Percentiles rank a stretch among this genome's conserved stretches.
phyloP scores from a whole-genome alignment of 2,113 vertebrate genomes.

The Elephantulus edwardii region DNA sequence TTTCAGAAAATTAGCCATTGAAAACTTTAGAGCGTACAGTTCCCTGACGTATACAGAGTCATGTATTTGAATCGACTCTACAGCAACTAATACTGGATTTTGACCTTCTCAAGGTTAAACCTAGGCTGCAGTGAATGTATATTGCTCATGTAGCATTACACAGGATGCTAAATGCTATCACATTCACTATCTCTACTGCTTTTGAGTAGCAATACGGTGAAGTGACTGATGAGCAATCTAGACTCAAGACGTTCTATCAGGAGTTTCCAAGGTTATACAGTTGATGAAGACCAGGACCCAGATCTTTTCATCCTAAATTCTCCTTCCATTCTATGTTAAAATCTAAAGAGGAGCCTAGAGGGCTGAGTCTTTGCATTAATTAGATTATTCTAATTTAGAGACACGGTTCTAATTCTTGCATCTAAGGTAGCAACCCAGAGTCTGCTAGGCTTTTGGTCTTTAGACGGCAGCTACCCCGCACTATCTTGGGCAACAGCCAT shows the following conservation, averaged over 20 bases:
- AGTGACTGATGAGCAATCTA: not conserved
- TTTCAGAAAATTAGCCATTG: not conserved
- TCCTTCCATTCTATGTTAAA: not conserved
- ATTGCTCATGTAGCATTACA: not conserved
- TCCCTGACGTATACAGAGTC: not conserved
- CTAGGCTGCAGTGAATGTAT: not conserved
- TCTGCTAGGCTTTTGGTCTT: not conserved
- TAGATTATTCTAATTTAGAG: slow-evolving; percentile 54
- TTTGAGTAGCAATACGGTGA: not conserved
- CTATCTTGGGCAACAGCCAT: slow-evolving; percentile 1
- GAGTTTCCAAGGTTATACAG: not conserved
- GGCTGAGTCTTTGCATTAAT: not conserved
- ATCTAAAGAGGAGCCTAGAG: not conserved
- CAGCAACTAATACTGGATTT: not conserved
- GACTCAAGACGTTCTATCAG: not conserved
- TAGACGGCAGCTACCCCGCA: not conserved
- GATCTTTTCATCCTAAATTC: not conserved
- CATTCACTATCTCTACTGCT: not conserved
- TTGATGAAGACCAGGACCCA: not conserved
- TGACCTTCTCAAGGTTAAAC: not conserved
- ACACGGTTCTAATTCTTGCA: not conserved
- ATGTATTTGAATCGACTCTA: not conserved
- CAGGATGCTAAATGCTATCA: not conserved
- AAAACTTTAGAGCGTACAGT: not conserved
- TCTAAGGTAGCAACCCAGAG: not conserved